Percentiles rank a stretch among this genome's conserved stretches.
Evolutionary conservation across 1,140 invertebrate genomes (phyloP).

Genomic region (Nasonia giraulti): DNA sequence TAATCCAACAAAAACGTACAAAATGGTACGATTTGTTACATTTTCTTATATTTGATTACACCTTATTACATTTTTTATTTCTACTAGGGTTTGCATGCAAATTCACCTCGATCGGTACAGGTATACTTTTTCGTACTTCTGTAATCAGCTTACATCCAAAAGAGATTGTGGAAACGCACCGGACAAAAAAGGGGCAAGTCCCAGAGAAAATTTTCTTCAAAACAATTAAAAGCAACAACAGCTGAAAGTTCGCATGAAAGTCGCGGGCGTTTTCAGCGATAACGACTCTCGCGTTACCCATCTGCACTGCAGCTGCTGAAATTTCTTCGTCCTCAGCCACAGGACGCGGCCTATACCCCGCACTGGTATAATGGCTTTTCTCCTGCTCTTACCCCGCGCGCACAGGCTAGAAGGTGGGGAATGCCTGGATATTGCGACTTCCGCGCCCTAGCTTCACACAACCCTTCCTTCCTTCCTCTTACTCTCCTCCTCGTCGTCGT

Average conservation of each 20-base stretch:
- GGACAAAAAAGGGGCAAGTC: too few species aligned
- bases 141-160: too few species aligned
- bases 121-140: too few species aligned
- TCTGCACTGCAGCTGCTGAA: not conserved
- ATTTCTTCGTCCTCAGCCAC: slow-evolving; percentile 21
- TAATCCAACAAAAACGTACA: too few species aligned
- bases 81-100: too few species aligned
- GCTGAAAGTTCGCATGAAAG: not conserved
- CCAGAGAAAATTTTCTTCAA: not conserved
- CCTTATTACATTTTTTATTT: too few species aligned
- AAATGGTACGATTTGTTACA: too few species aligned
- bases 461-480: not conserved
- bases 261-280: not conserved
- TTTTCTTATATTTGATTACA: too few species aligned
- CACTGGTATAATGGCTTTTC: slow-evolving; percentile 15
- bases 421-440: slow-evolving; percentile 49
- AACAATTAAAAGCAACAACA: not conserved
- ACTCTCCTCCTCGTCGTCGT: not conserved
- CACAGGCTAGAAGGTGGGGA: slow-evolving; percentile 15
- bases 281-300: not conserved
- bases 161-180: too few species aligned
- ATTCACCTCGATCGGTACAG: too few species aligned
- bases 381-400: not conserved
- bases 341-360: not conserved
- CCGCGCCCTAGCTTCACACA: slow-evolving; percentile 3